These are phyloP conservation scores for Coenonympha glycerion DNA, from an alignment of 2,888 invertebrate genomes.

Conservation along the genomic window DNA sequence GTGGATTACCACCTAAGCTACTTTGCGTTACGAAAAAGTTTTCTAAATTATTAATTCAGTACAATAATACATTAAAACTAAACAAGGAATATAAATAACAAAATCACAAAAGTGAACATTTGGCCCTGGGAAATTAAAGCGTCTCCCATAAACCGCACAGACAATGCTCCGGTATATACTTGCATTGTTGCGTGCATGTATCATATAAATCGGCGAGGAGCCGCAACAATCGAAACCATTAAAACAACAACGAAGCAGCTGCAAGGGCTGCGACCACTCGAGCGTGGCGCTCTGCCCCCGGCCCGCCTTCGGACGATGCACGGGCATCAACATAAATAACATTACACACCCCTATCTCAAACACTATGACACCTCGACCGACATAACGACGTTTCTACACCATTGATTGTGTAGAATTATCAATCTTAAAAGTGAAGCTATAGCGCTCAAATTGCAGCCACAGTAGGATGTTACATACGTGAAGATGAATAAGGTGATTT, in stretches of 20 bases:
- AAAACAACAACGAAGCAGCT: conserved; percentile 69
- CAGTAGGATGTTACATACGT: conserved; percentile 20
- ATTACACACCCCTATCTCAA: conserved; percentile 74
- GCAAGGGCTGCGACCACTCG: conserved; percentile 56
- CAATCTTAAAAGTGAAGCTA: conserved; percentile 30
- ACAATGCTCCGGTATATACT: conserved; percentile 36
- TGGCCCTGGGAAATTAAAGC: conserved; percentile 36
- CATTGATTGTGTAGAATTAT: conserved; percentile 25
- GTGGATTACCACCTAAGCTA: too few species aligned
- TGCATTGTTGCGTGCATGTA: conserved; percentile 46
- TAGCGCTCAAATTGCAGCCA: conserved; percentile 30
- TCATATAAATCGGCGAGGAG: conserved; percentile 43
- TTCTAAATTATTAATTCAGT: too few species aligned
- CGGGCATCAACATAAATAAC: conserved; percentile 76
- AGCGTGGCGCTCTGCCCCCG: conserved; percentile 61
- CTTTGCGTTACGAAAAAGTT: too few species aligned
- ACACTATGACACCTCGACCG: conserved; percentile 50
- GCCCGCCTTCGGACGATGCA: conserved; percentile 65
- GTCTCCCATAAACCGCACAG: conserved; percentile 50
- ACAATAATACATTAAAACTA: too few species aligned
- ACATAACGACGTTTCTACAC: conserved; percentile 32
- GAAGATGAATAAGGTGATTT: conserved; percentile 34
- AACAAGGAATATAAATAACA: background rate
- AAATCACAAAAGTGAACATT: conserved; percentile 8
- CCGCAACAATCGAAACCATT: conserved; percentile 65